Conservation (phyloP, 1,140 invertebrate species). For the Drosophila persimilis region DNA sequence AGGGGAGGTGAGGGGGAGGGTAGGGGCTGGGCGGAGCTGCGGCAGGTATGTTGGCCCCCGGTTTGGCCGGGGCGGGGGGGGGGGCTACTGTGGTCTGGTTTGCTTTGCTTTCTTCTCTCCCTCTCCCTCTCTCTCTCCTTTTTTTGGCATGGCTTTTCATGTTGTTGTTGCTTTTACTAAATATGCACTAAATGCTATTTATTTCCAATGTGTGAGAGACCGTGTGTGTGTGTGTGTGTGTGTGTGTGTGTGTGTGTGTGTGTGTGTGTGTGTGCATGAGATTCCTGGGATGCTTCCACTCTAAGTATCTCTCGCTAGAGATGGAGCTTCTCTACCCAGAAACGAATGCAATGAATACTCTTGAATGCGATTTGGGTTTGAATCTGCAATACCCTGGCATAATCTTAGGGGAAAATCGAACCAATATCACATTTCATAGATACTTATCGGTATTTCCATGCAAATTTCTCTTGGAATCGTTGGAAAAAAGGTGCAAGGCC, state of each 20-base stretch:
- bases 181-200: conserved; percentile 79
- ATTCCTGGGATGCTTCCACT: conserved; percentile 11
- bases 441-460: no score
- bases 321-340: conserved; percentile 1
- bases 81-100: conserved; percentile 20
- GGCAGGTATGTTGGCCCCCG: conserved; percentile 57
- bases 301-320: no score
- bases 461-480: no score
- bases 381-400: not conserved
- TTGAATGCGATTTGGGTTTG: conserved; percentile 1
- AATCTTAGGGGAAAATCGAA: no score
- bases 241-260: conserved; percentile 19
- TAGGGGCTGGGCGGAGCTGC: conserved; percentile 9
- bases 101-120: conserved; percentile 40
- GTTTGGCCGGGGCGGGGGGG: conserved; percentile 9
- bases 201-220: conserved; percentile 28
- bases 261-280: conserved; percentile 18
- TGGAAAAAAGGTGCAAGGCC: no score
- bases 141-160: conserved; percentile 64
- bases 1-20: no score
- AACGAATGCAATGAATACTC: conserved; percentile 28
- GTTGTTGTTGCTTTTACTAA: conserved; percentile 65
- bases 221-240: conserved; percentile 9
- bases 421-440: no score
- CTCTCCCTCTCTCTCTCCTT: not conserved